A percentile compares a stretch with the other conserved stretches of the same genome.
Evolutionary conservation across 1,140 invertebrate species (phyloP).

Genomic region (Leptoteleia sp.): DNA sequence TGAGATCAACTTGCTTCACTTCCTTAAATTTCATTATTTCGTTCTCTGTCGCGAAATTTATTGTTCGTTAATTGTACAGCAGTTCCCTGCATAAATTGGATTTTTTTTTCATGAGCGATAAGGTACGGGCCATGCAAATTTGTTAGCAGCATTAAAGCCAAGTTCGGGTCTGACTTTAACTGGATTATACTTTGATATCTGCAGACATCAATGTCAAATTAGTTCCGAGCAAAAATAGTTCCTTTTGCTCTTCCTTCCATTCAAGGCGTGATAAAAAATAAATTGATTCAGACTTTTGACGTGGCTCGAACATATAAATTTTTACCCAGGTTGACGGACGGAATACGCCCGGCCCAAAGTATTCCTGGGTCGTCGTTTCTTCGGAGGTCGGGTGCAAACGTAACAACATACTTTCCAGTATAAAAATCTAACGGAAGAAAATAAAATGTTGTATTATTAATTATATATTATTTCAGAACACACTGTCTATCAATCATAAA

Average conservation of each 20-base stretch:
- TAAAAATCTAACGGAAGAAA: conserved; percentile 89
- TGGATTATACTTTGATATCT: conserved; percentile 4
- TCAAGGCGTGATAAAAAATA: conserved; percentile 20
- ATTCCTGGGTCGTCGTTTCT: conserved; percentile 81
- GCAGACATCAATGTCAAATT: conserved; percentile 4
- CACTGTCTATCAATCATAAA: too few relatives aligned
- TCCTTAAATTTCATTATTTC: conserved; percentile 45
- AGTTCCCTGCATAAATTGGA: conserved; percentile 2
- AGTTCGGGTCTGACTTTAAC: conserved; percentile 1
- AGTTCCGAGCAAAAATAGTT: neutral
- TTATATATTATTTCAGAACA: too few relatives aligned
- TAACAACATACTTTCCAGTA: conserved; percentile 96
- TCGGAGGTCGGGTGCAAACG: conserved; percentile 90
- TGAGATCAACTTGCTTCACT: conserved; percentile 50
- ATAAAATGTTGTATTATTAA: too few relatives aligned
- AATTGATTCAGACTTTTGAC: conserved; percentile 30
- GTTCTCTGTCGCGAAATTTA: conserved; percentile 12
- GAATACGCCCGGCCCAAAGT: conserved; percentile 72
- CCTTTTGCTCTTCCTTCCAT: conserved; percentile 12
- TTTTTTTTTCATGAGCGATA: neutral
- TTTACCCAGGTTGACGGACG: conserved; percentile 75
- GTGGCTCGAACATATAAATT: conserved; percentile 24
- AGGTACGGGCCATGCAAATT: conserved; percentile 16
- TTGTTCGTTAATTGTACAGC: conserved; percentile 3
- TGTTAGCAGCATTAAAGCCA: conserved; percentile 16